Evolutionary conservation across 1,140 invertebrate species (phyloP).

Genomic region (Neocloeon triangulifer): DNA sequence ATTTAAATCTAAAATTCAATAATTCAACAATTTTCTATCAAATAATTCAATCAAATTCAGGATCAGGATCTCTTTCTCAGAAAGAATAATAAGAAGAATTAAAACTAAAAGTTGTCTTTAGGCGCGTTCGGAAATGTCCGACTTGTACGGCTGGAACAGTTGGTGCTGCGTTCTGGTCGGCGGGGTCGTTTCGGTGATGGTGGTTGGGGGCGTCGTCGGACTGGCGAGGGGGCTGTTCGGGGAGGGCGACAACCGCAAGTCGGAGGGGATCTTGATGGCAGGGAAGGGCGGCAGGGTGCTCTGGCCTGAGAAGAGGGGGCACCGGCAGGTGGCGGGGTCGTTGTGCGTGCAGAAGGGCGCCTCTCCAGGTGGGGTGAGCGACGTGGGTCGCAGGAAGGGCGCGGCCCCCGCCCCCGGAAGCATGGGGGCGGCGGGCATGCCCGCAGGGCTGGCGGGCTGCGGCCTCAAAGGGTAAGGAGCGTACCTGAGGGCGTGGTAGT

Average conservation of each 20-base stretch:
- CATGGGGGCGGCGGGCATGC: conserved; percentile 2
- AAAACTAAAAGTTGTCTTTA: too few relatives aligned
- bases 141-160: conserved; percentile 44
- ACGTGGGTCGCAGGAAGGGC: conserved; percentile 12
- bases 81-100: too few relatives aligned
- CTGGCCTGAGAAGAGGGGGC: conserved; percentile 12
- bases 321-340: conserved; percentile 13
- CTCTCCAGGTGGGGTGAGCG: conserved; percentile 6
- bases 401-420: too few relatives aligned
- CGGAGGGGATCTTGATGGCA: too few relatives aligned
- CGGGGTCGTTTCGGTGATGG: conserved; percentile 4
- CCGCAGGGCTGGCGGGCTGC: conserved; percentile 2
- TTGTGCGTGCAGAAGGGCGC: conserved; percentile 10
- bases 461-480: conserved; percentile 7
- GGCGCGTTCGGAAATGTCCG: conserved; percentile 25
- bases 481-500: conserved; percentile 5
- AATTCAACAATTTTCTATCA: too few relatives aligned
- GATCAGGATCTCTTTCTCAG: too few relatives aligned
- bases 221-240: conserved; percentile 11
- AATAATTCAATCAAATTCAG: too few relatives aligned
- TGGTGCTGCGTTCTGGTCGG: conserved; percentile 14
- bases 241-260: conserved; percentile 1
- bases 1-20: too few relatives aligned
- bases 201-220: conserved; percentile 9
- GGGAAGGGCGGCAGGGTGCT: conserved; percentile 6